Evolutionary conservation across 1,140 invertebrate genomes (phyloP).

Genomic region (Leguminivora glycinivorella): DNA sequence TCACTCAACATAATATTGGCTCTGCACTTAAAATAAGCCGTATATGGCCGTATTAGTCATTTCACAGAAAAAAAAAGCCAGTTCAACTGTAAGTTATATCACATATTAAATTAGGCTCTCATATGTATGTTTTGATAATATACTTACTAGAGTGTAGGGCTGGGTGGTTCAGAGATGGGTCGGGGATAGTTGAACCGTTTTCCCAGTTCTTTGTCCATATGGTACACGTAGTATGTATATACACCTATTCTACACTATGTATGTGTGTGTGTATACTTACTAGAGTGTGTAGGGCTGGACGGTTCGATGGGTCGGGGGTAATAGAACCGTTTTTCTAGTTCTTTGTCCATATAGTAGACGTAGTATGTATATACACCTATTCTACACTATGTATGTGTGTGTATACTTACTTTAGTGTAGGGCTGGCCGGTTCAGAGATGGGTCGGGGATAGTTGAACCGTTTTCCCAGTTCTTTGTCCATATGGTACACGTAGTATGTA

Average conservation of each 20-base stretch:
- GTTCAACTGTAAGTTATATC: too few species aligned
- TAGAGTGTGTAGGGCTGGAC: conserved; percentile 90
- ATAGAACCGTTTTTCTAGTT: conserved; percentile 83
- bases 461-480: conserved; percentile 81
- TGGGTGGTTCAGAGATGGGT: conserved; percentile 96
- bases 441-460: conserved; percentile 93
- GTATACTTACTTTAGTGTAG: conserved; percentile 85
- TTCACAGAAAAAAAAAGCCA: too few species aligned
- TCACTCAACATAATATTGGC: too few species aligned
- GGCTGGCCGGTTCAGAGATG: conserved; percentile 95
- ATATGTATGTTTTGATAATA: too few species aligned
- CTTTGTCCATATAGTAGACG: conserved; percentile 85
- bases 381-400: too few species aligned
- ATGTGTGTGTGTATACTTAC: too few species aligned
- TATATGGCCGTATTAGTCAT: too few species aligned
- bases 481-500: conserved; percentile 90
- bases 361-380: conserved; percentile 95
- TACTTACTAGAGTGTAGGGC: conserved; percentile 87
- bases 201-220: conserved; percentile 82
- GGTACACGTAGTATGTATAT: conserved; percentile 91
- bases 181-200: conserved; percentile 91
- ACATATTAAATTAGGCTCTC: too few species aligned
- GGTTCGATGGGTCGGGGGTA: conserved; percentile 96
- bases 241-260: too few species aligned
- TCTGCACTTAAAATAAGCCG: too few species aligned